These are phyloP conservation scores for Vollenhovia emeryi DNA, from an alignment of 1,140 invertebrate species.

Conservation along the genomic window DNA sequence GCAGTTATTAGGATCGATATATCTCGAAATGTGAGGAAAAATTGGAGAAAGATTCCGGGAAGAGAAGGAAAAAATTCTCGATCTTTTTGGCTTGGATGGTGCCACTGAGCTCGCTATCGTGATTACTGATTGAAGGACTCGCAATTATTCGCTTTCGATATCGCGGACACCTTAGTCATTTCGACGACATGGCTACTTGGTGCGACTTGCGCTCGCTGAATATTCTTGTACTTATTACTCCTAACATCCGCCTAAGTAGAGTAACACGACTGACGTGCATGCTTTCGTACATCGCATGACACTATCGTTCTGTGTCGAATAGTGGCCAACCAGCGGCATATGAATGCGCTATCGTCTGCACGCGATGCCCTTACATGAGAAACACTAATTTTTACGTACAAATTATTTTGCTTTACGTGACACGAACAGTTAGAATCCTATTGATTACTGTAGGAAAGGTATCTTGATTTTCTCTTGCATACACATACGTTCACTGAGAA, in stretches of 20 bases:
- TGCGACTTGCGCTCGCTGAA: not conserved
- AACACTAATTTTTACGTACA: not conserved
- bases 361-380: conserved; percentile 6
- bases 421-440: not conserved
- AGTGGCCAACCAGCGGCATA: conserved; percentile 19
- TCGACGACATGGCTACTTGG: conserved; percentile 4
- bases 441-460: not conserved
- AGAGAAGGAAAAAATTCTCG: not conserved
- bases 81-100: not conserved
- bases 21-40: not conserved
- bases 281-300: conserved; percentile 30
- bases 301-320: conserved; percentile 14
- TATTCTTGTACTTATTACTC: conserved; percentile 32
- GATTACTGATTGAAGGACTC: not conserved
- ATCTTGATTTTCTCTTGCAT: not conserved
- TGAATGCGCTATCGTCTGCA: not conserved
- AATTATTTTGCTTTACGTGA: not conserved
- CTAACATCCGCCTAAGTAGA: conserved; percentile 41
- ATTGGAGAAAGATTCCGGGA: not conserved
- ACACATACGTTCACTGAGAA: too few relatives aligned
- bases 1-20: not conserved
- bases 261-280: conserved; percentile 50
- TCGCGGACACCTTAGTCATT: not conserved
- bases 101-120: not conserved
- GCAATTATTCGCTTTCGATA: conserved; percentile 4